Conservation (phyloP, 2,888 invertebrate genomes). For the Thelaira solivaga region DNA sequence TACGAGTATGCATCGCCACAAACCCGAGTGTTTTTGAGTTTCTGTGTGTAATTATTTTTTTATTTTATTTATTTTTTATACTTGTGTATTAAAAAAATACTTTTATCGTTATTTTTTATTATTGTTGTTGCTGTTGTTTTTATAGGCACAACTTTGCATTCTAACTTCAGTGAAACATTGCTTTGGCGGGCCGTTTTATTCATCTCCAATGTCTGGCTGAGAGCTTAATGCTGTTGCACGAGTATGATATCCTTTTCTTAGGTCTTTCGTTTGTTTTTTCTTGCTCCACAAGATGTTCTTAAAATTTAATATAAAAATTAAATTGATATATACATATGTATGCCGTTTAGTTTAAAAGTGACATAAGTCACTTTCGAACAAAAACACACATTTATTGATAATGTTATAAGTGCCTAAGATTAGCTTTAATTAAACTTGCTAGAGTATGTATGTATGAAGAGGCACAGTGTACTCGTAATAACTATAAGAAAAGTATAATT, state of each 20-base stretch:
- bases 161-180: conserved; percentile 31
- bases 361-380: no score
- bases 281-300: conserved; percentile 1
- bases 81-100: conserved; percentile 31
- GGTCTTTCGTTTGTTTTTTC: no score
- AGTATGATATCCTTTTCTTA: neutral
- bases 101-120: conserved; percentile 4
- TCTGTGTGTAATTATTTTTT: conserved; percentile 13
- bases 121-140: conserved; percentile 23
- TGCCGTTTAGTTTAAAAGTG: no score
- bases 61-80: conserved; percentile 17
- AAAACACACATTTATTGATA: no score
- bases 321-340: no score
- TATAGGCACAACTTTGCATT: conserved; percentile 25
- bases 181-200: conserved; percentile 26
- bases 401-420: no score
- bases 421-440: no score
- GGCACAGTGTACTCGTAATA: no score
- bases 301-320: conserved; percentile 27
- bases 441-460: no score
- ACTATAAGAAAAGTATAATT: no score
- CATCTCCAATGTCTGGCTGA: conserved; percentile 29
- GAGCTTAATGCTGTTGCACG: conserved; percentile 7
- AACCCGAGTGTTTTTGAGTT: conserved; percentile 1
- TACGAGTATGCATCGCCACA: neutral